Evolutionary conservation across 2,797 vertebrate genomes (phyloP).

Genomic region (Anguilla pacifica): DNA sequence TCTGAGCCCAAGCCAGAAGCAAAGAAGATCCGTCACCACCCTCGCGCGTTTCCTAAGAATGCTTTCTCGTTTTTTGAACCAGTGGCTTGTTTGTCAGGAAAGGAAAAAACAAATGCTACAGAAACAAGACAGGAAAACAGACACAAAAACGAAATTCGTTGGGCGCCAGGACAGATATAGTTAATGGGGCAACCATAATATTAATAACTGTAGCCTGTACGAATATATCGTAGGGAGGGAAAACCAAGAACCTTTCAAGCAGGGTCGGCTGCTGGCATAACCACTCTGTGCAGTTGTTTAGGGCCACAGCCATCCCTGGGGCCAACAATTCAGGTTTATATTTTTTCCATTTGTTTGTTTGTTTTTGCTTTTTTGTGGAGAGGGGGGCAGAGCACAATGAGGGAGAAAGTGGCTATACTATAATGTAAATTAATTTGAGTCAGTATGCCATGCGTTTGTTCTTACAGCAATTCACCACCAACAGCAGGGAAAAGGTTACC

Average conservation of each 20-base stretch:
- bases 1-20: conserved; percentile 40
- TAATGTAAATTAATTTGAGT: no score
- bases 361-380: no score
- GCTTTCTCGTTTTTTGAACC: neutral
- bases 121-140: neutral
- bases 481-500: no score
- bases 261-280: neutral
- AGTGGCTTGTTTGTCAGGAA: neutral
- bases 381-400: no score
- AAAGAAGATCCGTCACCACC: conserved; percentile 41
- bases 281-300: no score
- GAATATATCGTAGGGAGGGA: neutral
- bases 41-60: conserved; percentile 27
- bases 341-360: no score
- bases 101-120: neutral
- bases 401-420: no score
- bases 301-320: no score
- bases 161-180: neutral
- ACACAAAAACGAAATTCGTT: neutral
- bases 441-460: no score
- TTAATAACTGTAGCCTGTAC: neutral
- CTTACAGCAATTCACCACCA: no score
- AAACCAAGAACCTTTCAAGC: neutral
- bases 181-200: neutral
- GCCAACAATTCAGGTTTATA: no score